Base-by-base conservation (phyloP, 2,113 vertebrate genomes). In the Sturnus vulgaris region DNA sequence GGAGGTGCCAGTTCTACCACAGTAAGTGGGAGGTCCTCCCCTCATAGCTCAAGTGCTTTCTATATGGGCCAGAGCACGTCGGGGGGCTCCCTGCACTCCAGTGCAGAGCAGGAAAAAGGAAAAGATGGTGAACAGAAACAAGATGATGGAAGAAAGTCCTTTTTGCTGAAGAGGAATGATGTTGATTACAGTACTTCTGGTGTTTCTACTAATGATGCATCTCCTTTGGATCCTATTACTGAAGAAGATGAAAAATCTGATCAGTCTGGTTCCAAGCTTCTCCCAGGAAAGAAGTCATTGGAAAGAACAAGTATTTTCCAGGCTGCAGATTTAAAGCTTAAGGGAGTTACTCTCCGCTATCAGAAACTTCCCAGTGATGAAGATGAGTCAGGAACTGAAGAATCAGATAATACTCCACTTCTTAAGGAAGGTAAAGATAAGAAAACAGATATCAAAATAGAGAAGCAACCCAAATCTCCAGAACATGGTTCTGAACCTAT, bases 211-310 rank as follows among this genome's bases (percentile, higher is more conserved):
- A 97, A 76, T 3, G 99, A 99, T 35, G 98, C 98, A 47, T 98
- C 98, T 72, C 98, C 98, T 44, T 98, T 99, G 92, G 99, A 99
- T 94, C 99, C 99, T 65, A 99, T 99, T 97, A 99, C 99, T 4
- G 99, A 99, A 86, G 99, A 99, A 96, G 99, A 99, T 61, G 99
- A 99, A 96, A 99, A 98, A 93, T 98, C 99, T 6, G 98, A 99
- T 92, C 98, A 98, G 94, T 98, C 98, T 35, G 97, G 97, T 70
- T 98, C 98, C 66, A 99, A 98, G 93, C 98, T 98, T 53, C 97
- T 98, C 31, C 97, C 98, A 9, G 98, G 98, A 79, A 99, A 98
- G 96, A 98, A 98, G 30, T 97, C 98, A 17, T 98, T 93, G 0
- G 99, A 99, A 65, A 98, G 98, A 96, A 96, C 98, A 10, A 98